These are phyloP conservation scores for Calliscelio sp. DNA, from an alignment of 2,888 invertebrate species.

Conservation along the genomic window DNA sequence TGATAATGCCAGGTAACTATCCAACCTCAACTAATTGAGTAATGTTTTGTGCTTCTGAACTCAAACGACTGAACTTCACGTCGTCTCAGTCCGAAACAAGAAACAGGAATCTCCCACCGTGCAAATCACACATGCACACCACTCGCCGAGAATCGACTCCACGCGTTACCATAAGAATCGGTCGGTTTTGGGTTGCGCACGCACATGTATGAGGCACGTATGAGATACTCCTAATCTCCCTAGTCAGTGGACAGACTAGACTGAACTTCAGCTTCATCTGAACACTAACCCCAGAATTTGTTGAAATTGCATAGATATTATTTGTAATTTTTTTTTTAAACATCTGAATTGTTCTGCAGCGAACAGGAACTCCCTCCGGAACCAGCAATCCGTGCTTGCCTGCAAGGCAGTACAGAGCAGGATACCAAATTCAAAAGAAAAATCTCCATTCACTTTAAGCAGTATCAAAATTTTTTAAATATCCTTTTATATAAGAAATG, in stretches of 20 bases:
- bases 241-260: slow-evolving; percentile 66
- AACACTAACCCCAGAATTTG: slow-evolving; percentile 42
- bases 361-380: slow-evolving; percentile 25
- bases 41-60: slow-evolving; percentile 65
- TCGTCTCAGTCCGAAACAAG: slow-evolving; percentile 54
- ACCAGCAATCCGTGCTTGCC: slow-evolving; percentile 29
- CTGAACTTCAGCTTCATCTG: slow-evolving; percentile 45
- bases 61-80: slow-evolving; percentile 20
- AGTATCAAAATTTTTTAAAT: neutral
- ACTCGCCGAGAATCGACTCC: slow-evolving; percentile 54
- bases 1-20: slow-evolving; percentile 28
- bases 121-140: slow-evolving; percentile 62
- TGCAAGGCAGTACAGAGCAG: slow-evolving; percentile 45
- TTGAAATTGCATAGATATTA: slow-evolving; percentile 1
- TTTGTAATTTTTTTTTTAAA: neutral
- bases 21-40: slow-evolving; percentile 38
- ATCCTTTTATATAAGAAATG: too few species aligned
- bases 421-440: slow-evolving; percentile 28
- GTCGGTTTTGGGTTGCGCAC: slow-evolving; percentile 71
- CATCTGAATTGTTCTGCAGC: too few species aligned
- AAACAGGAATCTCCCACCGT: slow-evolving; percentile 57
- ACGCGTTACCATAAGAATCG: slow-evolving; percentile 57
- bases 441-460: neutral
- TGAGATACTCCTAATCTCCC: slow-evolving; percentile 44
- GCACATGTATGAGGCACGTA: slow-evolving; percentile 67